Base-by-base conservation (phyloP, 1,140 invertebrate genomes). In the Polypedilum vanderplanki region DNA sequence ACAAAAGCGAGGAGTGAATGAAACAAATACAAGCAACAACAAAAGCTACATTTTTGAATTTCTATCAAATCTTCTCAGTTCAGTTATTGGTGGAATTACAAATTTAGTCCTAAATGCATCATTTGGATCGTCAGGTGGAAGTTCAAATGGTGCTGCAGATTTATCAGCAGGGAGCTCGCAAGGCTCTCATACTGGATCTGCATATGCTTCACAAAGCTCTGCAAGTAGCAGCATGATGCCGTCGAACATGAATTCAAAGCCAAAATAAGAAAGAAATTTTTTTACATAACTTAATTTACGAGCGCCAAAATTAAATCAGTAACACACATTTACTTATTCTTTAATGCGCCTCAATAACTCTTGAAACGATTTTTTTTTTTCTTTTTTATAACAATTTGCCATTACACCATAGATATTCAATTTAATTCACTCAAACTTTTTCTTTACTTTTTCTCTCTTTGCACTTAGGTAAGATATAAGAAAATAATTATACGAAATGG, bases 71-170 rank as follows among this genome's bases (percentile, higher is more conserved):
- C 79, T 82, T 65, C 78, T 80, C 9, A 78, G 78, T 0, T 80
- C 81, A 75, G 20, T 82, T 73, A 81, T 82, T 0, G 80, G 80
- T 77, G 80, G 77, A 73, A 77, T 78, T 3, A 70, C 81, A 4
- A 80, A 79, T 0, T 40, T 81, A n/a, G n/a, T 82, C 20, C 76
- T 82, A 0, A 82, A 81, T 75, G 80, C 81, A 12, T 79, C 80
- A 7, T 33, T 81, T 74, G 81, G 81, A 0, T 80, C 81, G 24
- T 79, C 79, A 2, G 79, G 80, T 7, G 81, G 81, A 0, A 79
- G 80, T 9, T 70, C 80, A 4, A 77, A 79, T 22, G 81, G 80
- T 9, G 78, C 80, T 7, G 75, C 78, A 7, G 77, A 74, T 74
- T 41, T 74, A 12, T 74, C 74, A 22, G 74, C 40, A 46, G 74